Base-by-base conservation (phyloP, 2,113 vertebrate genomes). In the Gambusia holbrooki region DNA sequence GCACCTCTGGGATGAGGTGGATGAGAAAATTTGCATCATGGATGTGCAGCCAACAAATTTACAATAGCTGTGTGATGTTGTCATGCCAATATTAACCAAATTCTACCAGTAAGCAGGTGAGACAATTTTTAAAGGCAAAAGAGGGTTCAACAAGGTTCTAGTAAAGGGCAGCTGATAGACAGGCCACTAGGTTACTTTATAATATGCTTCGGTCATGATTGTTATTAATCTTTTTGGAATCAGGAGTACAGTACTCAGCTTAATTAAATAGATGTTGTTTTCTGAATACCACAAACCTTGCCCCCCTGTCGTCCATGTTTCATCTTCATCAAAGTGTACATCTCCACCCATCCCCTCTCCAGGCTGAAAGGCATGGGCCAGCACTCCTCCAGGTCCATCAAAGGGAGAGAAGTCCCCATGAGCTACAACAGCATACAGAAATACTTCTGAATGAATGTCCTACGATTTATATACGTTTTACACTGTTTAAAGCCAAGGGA, bases 291-390 rank as follows among this genome's bases (percentile, higher is more conserved):
- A 48, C 79, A 17, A 69, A 94, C 92, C 92, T 79, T 40, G 64
- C 3, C 72, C 85, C 33, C 71, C 71, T 22, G 5, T 63, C 0
- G 80, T 88, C 86, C 89, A 92, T 7, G 84, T 85, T 84, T 93
- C 82, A 45, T 94, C 89, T 60, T 94, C 86, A 73, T 94, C 92
- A 91, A 93, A 92, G 62, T 92, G 93, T 69, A 78, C 74, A 5
- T 91, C 72, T 8, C 86, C 94, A 81, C 89, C 92, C 3, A 93
- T 76, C 15, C 84, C 92, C 25, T 88, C 79, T 42, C 92, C 89
- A 13, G 84, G 88, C 77, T 85, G 80, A 66, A 91, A 90, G 29
- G 87, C 82, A 6, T 93, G 90, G 73, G 86, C 89, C 84, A 92
- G 82, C 30, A 90, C 82, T 27, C 92, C 81, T 4, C 51, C 13